Evolutionary conservation across 2,797 vertebrate species (phyloP).

Genomic region (Anniella stebbinsi): DNA sequence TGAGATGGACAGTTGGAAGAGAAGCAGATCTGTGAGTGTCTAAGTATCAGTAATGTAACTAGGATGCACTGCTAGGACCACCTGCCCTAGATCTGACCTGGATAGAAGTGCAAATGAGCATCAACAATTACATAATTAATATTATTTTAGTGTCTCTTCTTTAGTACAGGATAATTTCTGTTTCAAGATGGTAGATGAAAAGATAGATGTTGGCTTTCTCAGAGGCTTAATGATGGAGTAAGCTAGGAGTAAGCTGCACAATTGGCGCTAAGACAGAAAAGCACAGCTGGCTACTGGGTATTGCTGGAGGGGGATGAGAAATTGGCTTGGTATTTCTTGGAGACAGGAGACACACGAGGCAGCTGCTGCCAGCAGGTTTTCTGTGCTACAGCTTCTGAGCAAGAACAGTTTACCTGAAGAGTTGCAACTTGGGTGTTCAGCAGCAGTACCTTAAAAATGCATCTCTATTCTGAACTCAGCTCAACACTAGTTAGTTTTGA

Average conservation of each 20-base stretch:
- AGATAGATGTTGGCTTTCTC: not conserved
- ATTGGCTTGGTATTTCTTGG: too few species aligned
- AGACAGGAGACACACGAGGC: too few species aligned
- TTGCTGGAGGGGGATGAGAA: not conserved
- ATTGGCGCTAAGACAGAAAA: not conserved
- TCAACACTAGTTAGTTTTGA: not conserved
- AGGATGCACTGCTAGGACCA: not conserved
- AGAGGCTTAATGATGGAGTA: not conserved
- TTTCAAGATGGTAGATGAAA: not conserved
- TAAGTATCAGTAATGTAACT: not conserved
- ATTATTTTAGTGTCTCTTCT: not conserved
- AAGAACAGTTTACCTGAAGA: not conserved
- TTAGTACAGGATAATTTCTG: not conserved
- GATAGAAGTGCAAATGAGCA: not conserved
- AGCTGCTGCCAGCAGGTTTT: not conserved
- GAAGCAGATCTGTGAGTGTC: not conserved
- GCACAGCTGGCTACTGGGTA: not conserved
- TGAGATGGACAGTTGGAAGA: slow-evolving; percentile 54
- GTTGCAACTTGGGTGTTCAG: not conserved
- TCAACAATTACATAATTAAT: too few species aligned
- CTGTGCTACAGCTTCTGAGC: not conserved
- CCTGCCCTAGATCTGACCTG: not conserved
- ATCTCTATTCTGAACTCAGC: too few species aligned
- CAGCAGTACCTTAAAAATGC: not conserved
- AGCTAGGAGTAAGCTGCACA: not conserved